Evolutionary conservation across 2,797 vertebrate species (phyloP), one percentile per base, ranked within the genome.

Genomic region (Periparus ater): DNA sequence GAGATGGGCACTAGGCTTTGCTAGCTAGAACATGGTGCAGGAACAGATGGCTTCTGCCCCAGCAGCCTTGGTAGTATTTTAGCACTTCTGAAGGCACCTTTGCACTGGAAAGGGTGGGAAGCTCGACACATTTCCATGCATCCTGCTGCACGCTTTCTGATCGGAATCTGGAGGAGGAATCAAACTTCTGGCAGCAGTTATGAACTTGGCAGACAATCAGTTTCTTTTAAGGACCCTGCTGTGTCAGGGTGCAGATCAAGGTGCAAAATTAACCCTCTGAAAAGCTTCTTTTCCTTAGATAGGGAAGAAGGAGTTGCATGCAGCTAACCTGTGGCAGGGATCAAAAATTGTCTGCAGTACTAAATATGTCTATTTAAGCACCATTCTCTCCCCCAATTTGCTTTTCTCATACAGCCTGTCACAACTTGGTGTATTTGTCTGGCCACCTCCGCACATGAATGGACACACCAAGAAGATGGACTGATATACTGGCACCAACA

Each of bases 191-290:
- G 60, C 79, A 92, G 60, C 6, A 12, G 40, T 62, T 88, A 51
- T 14, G 54, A 61, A 45, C 72, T 81, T 92, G 94, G 66, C 63
- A 88, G 71, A 30, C 79, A 79, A 5, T 36, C 58, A 75, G 36
- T 22, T 90, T 78, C 73, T 91, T 80, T 86, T 61, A 81, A 73
- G 78, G 80, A 67, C 48, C 66, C 62, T 84, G 38, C 60, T 79
- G 45, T 81, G 79, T 95, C 71, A 91, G 55, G 55, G 63, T 71
- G 66, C 72, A 70, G 87, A 92, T 83, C 72, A 88, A 86, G 89
- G 91, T 91, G 66, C 61, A 75, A 87, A 94, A 82, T 12, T 25
- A 51, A 53, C 72, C 22, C 40, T 60, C 36, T 55, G 53, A 70
- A 91, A 68, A 81, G 3, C 21, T 60, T 70, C 3, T 73, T 89